These are phyloP conservation scores for Fistularia tabacaria DNA, from an alignment of 2,797 vertebrate genomes.

Conservation along the genomic window DNA sequence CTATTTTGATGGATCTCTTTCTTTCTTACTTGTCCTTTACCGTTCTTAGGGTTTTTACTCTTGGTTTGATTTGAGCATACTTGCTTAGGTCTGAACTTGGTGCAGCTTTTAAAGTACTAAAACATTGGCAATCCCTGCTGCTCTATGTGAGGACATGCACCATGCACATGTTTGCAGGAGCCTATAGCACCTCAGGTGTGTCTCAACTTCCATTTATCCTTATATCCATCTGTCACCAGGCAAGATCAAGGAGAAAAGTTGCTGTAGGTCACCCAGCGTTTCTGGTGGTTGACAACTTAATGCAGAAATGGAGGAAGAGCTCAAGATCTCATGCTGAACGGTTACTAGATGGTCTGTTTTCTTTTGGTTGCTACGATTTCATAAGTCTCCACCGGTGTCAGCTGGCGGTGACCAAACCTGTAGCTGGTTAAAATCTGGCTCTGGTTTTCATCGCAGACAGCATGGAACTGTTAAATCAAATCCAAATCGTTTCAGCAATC, in stretches of 20 bases:
- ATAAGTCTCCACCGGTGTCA: constrained; percentile 45
- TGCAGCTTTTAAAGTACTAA: constrained; percentile 57
- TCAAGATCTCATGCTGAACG: constrained; percentile 30
- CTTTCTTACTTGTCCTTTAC: constrained; percentile 14
- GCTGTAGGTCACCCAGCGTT: constrained; percentile 21
- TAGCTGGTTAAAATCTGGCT: constrained; percentile 42
- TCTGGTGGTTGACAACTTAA: constrained; percentile 34
- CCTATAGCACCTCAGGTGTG: constrained; percentile 21
- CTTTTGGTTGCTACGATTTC: constrained; percentile 51
- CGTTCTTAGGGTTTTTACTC: constrained; percentile 14
- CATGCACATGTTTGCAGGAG: constrained; percentile 8
- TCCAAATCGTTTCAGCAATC: constrained; percentile 34
- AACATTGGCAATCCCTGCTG: constrained; percentile 39
- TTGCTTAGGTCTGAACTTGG: constrained; percentile 53
- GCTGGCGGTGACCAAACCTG: constrained; percentile 40
- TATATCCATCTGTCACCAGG: constrained; percentile 27
- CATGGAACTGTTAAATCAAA: constrained; percentile 38
- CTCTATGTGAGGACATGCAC: constrained; percentile 14
- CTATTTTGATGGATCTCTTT: no score
- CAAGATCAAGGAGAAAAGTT: constrained; percentile 19
- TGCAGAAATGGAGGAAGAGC: constrained; percentile 27
- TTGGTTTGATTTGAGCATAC: constrained; percentile 45
- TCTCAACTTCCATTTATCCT: constrained; percentile 25
- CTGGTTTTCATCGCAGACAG: constrained; percentile 36
- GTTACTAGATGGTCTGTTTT: constrained; percentile 45